Evolutionary conservation across 2,113 vertebrate species (phyloP).

Genomic region (Paracanthobrama guichenoti): DNA sequence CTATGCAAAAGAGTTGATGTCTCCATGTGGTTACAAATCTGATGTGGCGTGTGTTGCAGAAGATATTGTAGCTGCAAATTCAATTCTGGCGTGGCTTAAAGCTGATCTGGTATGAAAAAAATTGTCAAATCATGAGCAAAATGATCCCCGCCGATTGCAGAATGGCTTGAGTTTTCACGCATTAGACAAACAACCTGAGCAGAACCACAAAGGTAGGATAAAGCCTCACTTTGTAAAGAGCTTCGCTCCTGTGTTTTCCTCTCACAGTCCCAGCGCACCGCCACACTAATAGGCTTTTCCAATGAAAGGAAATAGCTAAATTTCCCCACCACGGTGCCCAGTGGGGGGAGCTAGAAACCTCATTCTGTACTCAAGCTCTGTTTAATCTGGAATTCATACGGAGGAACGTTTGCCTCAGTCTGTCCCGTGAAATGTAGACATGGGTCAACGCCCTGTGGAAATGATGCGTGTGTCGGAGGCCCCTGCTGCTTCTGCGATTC

Average conservation of each 20-base stretch:
- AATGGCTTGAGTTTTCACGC: conserved; percentile 58
- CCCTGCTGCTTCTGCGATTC: conserved; percentile 57
- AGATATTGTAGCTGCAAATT: not conserved
- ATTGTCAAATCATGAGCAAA: conserved; percentile 58
- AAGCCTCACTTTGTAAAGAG: conserved; percentile 49
- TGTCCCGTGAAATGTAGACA: conserved; percentile 55
- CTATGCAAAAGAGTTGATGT: conserved; percentile 10
- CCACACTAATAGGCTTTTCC: conserved; percentile 60
- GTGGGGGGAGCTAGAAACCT: conserved; percentile 35
- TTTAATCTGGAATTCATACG: conserved; percentile 64
- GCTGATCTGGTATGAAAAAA: conserved; percentile 46
- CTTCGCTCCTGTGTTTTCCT: conserved; percentile 48
- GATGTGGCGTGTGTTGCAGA: not conserved
- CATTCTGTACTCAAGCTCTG: conserved; percentile 41
- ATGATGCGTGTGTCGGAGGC: conserved; percentile 54
- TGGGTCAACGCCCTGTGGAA: conserved; percentile 67
- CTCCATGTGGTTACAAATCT: conserved; percentile 15
- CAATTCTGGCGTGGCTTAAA: not conserved
- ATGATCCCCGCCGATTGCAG: conserved; percentile 47
- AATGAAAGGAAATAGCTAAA: conserved; percentile 63
- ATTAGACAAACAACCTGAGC: conserved; percentile 60
- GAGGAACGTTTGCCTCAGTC: conserved; percentile 57
- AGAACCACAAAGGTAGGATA: conserved; percentile 31
- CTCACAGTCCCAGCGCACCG: conserved; percentile 41
- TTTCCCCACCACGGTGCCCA: conserved; percentile 55